phyloP scores from a whole-genome alignment of 2,888 invertebrate genomes.

The Hypomecis atomaria region DNA sequence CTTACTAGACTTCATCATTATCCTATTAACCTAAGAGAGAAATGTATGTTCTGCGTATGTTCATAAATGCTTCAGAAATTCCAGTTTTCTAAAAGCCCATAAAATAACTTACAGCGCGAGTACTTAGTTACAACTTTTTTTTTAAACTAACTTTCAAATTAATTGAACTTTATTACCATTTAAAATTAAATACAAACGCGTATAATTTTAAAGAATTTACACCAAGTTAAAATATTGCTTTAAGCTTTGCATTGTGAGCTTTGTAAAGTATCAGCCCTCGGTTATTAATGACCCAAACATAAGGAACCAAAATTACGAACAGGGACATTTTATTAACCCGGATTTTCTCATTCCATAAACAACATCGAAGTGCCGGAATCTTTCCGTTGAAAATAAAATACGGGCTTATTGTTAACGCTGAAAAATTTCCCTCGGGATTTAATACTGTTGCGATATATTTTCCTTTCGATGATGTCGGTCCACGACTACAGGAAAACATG shows the following conservation, averaged over 20 bases:
- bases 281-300: slow-evolving; percentile 15
- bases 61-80: too few relatives aligned
- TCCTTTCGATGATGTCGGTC: slow-evolving; percentile 52
- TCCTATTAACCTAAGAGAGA: too few relatives aligned
- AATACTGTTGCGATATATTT: slow-evolving; percentile 53
- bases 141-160: too few relatives aligned
- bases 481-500: slow-evolving; percentile 44
- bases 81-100: too few relatives aligned
- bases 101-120: too few relatives aligned
- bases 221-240: neutral
- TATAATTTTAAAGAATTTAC: neutral
- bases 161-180: too few relatives aligned
- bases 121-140: too few relatives aligned
- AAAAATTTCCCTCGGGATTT: slow-evolving; percentile 58
- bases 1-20: too few relatives aligned
- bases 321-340: slow-evolving; percentile 43
- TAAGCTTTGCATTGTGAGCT: neutral
- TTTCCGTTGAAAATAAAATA: slow-evolving; percentile 55
- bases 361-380: slow-evolving; percentile 48
- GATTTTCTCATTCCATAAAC: slow-evolving; percentile 46
- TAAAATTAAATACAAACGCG: too few relatives aligned
- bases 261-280: neutral
- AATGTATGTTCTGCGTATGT: too few relatives aligned
- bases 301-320: slow-evolving; percentile 37
- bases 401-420: slow-evolving; percentile 57